Evolutionary conservation across 2,113 vertebrate species (phyloP).

Genomic region (Mobula birostris): DNA sequence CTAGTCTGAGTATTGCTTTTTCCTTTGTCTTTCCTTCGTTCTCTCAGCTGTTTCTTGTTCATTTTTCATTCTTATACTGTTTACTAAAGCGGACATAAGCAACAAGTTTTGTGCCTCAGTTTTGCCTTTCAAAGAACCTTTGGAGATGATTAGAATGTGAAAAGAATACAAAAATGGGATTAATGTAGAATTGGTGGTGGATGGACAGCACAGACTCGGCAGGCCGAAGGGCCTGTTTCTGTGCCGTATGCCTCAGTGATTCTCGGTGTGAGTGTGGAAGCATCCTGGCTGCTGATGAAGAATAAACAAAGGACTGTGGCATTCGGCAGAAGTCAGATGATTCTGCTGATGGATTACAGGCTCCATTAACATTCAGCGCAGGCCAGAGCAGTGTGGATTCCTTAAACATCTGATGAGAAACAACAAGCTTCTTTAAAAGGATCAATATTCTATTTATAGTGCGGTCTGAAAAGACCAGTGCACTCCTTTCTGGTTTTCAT

Average conservation of each 20-base stretch:
- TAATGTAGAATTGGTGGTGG: no score
- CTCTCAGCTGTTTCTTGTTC: no score
- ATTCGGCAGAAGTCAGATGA: neutral
- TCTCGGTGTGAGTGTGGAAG: neutral
- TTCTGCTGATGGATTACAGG: conserved; percentile 2
- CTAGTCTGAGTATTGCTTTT: no score
- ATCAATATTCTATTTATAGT: conserved; percentile 36
- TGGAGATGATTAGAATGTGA: no score
- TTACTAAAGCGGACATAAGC: no score
- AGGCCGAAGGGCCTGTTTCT: neutral
- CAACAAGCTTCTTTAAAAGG: conserved; percentile 16
- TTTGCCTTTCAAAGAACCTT: no score
- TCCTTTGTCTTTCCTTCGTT: no score
- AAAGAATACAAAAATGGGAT: no score
- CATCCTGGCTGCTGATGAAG: neutral
- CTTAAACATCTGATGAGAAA: neutral
- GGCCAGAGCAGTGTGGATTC: neutral
- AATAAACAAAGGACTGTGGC: neutral
- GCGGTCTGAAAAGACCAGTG: neutral
- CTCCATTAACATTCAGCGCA: neutral
- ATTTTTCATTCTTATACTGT: no score
- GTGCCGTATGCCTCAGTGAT: neutral
- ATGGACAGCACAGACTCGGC: neutral
- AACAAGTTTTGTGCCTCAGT: no score
- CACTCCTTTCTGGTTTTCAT: neutral